Percentiles rank a stretch among this genome's conserved stretches.
Evolutionary conservation across 2,888 invertebrate genomes (phyloP).

Genomic region (Heliconius sara): DNA sequence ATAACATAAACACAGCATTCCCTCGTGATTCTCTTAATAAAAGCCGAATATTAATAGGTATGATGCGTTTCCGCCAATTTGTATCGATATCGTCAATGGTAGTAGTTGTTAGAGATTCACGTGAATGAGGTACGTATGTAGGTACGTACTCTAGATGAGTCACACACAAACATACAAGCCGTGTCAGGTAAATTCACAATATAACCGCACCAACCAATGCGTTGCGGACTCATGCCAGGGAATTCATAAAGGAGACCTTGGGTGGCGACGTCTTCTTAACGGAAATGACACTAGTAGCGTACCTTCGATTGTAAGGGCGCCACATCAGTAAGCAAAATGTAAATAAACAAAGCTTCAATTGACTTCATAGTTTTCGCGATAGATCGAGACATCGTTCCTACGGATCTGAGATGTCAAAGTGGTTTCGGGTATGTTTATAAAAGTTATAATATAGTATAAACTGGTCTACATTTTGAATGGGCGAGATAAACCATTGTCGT

Average conservation of each 20-base stretch:
- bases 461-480: not conserved
- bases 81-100: conserved; percentile 20
- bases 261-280: conserved; percentile 66
- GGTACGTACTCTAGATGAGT: conserved; percentile 37
- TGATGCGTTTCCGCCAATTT: conserved; percentile 21
- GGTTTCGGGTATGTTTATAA: conserved; percentile 73
- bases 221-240: conserved; percentile 74
- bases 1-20: conserved; percentile 15
- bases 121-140: conserved; percentile 30
- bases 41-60: conserved; percentile 16
- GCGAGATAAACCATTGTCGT: not conserved
- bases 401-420: conserved; percentile 66
- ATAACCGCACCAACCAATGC: conserved; percentile 64
- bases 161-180: conserved; percentile 46
- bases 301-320: conserved; percentile 66
- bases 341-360: conserved; percentile 45
- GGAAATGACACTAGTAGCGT: conserved; percentile 68
- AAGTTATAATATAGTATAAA: conserved; percentile 6
- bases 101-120: conserved; percentile 16
- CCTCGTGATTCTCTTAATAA: conserved; percentile 1
- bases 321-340: conserved; percentile 56
- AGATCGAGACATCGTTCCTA: conserved; percentile 56
- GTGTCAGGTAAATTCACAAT: conserved; percentile 69
- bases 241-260: conserved; percentile 72
- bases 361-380: conserved; percentile 65